Base-by-base conservation (phyloP, 2,797 vertebrate genomes). In the Cichlasoma orientale region DNA sequence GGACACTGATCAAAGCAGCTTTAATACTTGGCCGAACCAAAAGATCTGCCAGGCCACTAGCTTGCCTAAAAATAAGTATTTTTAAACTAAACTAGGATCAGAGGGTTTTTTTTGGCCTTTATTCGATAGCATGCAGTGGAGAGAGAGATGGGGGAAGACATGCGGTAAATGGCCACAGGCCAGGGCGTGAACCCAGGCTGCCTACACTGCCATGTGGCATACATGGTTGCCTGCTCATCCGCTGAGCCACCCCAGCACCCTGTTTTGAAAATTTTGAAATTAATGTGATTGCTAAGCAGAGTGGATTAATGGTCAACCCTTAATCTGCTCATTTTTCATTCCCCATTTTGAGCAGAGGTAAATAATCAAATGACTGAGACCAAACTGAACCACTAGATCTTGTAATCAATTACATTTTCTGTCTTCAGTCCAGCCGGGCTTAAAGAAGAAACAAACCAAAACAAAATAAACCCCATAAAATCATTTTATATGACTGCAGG, bases 341-440 rank as follows among this genome's bases (percentile, higher is more conserved):
- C 69, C 79, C 53, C 27, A 58, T 79, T 70, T 73, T 72, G 61
- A 86, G 76, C 56, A 19, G 53, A 2, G 33, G 72, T 78, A 68
- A 71, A 90, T 85, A 82, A 88, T 84, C 70, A 80, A 68, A 68
- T 59, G 73, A 86, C 77, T 29, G 73, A 81, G 80, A 82, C 53
- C 74, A 72, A 79, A 85, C 71, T 29, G 61, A 84, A 87, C 66
- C 75, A 80, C 70, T 78, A 72, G 29, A 69, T 80, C 82, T 77
- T 81, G 33, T 85, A 82, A 84, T 90, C 86, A 90, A 88, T 92
- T 85, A 78, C 80, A 86, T 89, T 89, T 86, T 77, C 78, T 72
- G 77, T 82, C 36, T 86, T 33, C 72, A 68, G 13, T 77, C 84
- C 83, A 74, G 84, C 50, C 21, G 70, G 74, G 72, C 52, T 77